Evolutionary conservation across 2,113 vertebrate genomes (phyloP).

Genomic region (Muntiacus muntjak): DNA sequence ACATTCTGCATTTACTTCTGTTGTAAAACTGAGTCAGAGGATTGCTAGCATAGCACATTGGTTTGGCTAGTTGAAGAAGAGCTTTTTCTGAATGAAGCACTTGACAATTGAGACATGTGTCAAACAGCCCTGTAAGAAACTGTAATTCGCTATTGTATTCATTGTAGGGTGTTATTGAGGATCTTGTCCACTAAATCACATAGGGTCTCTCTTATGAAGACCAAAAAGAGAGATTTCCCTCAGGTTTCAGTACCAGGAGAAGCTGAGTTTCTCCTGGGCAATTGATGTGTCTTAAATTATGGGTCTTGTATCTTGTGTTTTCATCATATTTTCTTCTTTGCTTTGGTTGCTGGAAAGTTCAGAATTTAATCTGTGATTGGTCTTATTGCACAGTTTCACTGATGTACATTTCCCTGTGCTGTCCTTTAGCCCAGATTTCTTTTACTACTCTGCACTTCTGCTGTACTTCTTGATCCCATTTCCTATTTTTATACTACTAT

Average conservation of each 20-base stretch:
- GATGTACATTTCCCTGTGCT: not conserved
- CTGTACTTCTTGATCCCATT: not conserved
- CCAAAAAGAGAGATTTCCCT: not conserved
- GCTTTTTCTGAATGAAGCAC: not conserved
- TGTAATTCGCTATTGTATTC: not conserved
- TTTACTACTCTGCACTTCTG: not conserved
- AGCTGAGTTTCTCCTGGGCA: not conserved
- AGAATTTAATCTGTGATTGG: not conserved
- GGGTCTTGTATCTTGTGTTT: not conserved
- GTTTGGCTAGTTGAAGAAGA: not conserved
- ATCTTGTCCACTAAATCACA: not conserved
- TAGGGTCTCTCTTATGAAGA: not conserved
- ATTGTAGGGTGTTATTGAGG: not conserved
- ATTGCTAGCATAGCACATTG: not conserved
- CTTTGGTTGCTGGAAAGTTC: not conserved
- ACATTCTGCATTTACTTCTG: not conserved
- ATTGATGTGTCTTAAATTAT: not conserved
- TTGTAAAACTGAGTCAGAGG: not conserved
- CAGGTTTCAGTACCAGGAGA: not conserved
- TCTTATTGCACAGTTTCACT: not conserved
- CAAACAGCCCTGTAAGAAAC: not conserved
- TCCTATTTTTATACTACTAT: not conserved
- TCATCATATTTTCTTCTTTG: not conserved
- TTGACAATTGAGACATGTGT: not conserved
- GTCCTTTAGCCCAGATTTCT: not conserved